These are phyloP conservation scores for Melanophora roralis DNA, from an alignment of 2,888 invertebrate species.

Conservation along the genomic window DNA sequence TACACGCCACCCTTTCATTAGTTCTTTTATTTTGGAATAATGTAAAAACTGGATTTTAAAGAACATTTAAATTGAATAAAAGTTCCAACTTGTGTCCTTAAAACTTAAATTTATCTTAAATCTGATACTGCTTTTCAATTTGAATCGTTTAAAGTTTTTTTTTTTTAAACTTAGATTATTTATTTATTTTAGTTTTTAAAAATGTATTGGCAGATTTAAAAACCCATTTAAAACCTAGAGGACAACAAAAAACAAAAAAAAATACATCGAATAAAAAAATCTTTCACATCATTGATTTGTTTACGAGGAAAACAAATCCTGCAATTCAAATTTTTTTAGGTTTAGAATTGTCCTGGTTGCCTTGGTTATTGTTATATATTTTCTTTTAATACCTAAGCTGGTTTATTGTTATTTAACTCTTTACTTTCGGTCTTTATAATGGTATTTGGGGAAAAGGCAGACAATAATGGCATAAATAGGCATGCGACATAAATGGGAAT, in stretches of 20 bases:
- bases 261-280: slow-evolving; percentile 16
- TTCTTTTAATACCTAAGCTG: no score
- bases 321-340: slow-evolving; percentile 16
- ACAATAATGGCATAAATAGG: slow-evolving; percentile 46
- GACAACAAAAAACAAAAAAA: neutral
- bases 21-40: no score
- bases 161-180: no score
- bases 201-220: slow-evolving; percentile 23
- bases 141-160: no score
- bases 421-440: slow-evolving; percentile 23
- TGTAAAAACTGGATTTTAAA: no score
- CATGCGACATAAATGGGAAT: slow-evolving; percentile 30
- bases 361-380: neutral
- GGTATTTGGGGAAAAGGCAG: neutral
- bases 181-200: no score
- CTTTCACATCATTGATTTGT: slow-evolving; percentile 54
- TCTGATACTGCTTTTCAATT: no score
- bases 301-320: slow-evolving; percentile 44
- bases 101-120: no score
- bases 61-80: no score
- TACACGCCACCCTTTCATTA: no score
- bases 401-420: slow-evolving; percentile 48
- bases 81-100: no score
- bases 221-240: slow-evolving; percentile 27
- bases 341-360: neutral